Base-by-base conservation (phyloP, 2,888 invertebrate species). In the Zonitis immaculata region DNA sequence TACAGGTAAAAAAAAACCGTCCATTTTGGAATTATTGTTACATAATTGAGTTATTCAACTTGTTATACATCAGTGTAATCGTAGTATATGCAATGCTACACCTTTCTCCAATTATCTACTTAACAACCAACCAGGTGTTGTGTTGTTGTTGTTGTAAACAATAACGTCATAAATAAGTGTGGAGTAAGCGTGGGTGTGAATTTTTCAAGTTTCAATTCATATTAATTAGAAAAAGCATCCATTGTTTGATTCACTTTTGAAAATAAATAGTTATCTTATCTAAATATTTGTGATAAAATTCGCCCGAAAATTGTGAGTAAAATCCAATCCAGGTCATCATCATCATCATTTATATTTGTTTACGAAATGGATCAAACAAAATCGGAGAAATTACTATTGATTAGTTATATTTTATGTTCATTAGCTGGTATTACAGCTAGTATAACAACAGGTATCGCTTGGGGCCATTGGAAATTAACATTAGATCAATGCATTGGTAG, bases 391-490 rank as follows among this genome's bases (percentile, higher is more conserved):
- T 49, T 61, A 52, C 58, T 76, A 42, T 63, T 68, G 11, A 52
- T 73, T 27, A 60, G 66, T 3, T 76, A 76, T 57, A 54, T 68
- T 20, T 30, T 75, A 42, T 66, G 69, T 43, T 57, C 68, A 32
- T 54, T 62, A 39, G 55, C 68, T 45, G 74, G 74, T 8, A 67
- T 69, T 14, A 67, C 65, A 20, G 66, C 73, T 1, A 73, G 73
- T 50, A 76, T 83, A 56, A 80, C 81, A 44, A 70, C 79, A 27
- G 86, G 83, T 3, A 79, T 87, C 49, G 82, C 84, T 0, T 87
- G 84, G 80, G 79, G 82, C 43, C 86, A 87, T 68, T 87, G 87
- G 87, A 79, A 80, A 44, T 77, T 79, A 14, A 86, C 86, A 0
- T 73, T 87, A 2, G 85, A 87, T 64, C 81, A 83, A 43, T 87